These are phyloP conservation scores for Cebuella pygmaea DNA, from an alignment of 2,797 vertebrate species.

Conservation along the genomic window DNA sequence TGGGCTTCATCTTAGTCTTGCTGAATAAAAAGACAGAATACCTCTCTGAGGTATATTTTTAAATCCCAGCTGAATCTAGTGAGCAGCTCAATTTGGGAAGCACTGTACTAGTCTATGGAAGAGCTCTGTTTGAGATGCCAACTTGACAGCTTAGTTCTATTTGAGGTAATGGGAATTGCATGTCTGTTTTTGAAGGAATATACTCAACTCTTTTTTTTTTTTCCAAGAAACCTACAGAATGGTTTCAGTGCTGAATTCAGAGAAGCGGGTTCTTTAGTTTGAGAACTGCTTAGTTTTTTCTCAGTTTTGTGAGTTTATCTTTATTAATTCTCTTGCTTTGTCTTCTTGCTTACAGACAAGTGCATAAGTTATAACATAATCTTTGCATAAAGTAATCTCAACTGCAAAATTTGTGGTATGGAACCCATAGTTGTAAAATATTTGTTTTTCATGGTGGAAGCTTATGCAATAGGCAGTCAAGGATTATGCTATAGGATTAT, in stretches of 20 bases:
- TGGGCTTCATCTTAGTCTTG: neutral
- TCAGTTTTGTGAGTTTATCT: neutral
- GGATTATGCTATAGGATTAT: neutral
- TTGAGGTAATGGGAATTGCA: neutral
- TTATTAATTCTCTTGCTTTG: slow-evolving; percentile 22
- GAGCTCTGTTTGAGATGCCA: neutral
- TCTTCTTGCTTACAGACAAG: neutral
- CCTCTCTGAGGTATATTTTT: neutral
- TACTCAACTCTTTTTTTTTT: neutral
- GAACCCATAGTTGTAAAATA: neutral
- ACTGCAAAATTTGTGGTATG: neutral
- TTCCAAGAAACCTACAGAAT: neutral
- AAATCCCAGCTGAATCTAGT: neutral
- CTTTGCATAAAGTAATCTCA: neutral
- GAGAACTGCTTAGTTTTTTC: neutral
- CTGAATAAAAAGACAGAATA: neutral
- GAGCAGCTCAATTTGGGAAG: neutral
- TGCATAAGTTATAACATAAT: neutral
- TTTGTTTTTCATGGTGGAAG: neutral
- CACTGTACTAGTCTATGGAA: neutral
- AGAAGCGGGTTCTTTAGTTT: neutral
- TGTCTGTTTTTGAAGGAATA: neutral
- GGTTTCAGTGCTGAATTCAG: neutral
- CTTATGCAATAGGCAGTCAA: neutral
- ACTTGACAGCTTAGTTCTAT: neutral